Percentiles rank a stretch among this genome's conserved stretches.
These are phyloP conservation scores for Luidia sarsii DNA, from an alignment of 53 echinoderm and acorn worm genomes.

Conservation along the genomic window DNA sequence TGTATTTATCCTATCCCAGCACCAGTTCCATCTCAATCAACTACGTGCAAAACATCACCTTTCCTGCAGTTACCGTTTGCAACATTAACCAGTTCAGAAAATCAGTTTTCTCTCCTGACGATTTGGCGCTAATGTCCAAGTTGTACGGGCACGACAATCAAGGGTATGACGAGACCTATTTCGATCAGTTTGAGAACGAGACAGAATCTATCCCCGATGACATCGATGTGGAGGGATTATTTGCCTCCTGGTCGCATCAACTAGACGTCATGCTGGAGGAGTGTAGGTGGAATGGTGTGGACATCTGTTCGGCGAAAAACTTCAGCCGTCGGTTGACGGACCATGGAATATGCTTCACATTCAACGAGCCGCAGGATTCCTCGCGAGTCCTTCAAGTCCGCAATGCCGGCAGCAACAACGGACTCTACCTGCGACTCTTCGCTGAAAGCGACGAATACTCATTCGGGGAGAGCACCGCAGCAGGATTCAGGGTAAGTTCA, in stretches of 20 bases:
- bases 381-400: constrained; percentile 10
- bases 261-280: constrained; percentile 59
- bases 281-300: constrained; percentile 62
- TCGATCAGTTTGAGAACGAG: too few species aligned
- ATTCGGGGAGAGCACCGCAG: constrained; percentile 64
- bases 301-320: constrained; percentile 35
- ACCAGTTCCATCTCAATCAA: constrained; percentile 51
- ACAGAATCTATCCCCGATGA: too few species aligned
- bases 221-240: too few species aligned
- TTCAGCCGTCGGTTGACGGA: constrained; percentile 66
- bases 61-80: constrained; percentile 77
- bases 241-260: constrained; percentile 12
- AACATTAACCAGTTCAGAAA: constrained; percentile 70
- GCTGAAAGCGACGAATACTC: constrained; percentile 71
- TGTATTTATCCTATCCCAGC: constrained; percentile 39
- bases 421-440: constrained; percentile 51
- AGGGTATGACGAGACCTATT: too few species aligned
- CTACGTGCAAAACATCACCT: constrained; percentile 46
- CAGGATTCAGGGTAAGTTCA: constrained; percentile 71
- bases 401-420: constrained; percentile 61
- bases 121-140: background rate
- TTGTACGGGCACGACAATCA: background rate
- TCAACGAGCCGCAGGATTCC: constrained; percentile 45
- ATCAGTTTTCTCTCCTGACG: background rate
- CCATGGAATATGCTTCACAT: constrained; percentile 71